Base-by-base conservation (phyloP, 2,888 invertebrate genomes). In the Tetropium fuscum region DNA sequence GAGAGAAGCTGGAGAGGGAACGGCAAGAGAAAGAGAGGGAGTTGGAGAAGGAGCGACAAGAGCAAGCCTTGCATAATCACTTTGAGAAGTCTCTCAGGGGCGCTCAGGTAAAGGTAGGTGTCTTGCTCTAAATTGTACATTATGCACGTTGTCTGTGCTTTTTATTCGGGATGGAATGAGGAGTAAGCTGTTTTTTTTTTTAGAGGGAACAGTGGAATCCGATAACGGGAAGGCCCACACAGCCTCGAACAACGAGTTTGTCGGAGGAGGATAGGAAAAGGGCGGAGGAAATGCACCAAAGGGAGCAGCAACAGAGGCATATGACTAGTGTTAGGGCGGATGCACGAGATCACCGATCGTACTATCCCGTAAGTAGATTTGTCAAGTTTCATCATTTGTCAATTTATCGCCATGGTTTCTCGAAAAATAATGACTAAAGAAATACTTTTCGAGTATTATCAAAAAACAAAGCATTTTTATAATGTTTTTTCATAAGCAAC, bases 21-120 rank as follows among this genome's bases (percentile, higher is more conserved):
- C 72, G 79, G 61, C 72, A 80, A 75, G 79, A 81, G 86, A 74
- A 79, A 70, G 75, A 76, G 69, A 73, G 79, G 70, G 75, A 75
- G 68, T 67, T 79, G 58, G 80, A 81, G 86, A 81, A 85, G 76
- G 87, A 90, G 82, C 84, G 87, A 67, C 87, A 87, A 53, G 87
- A 88, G 70, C 86, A 87, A 73, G 89, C 92, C 65, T 91, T 95
- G 59, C 89, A 93, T 74, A 91, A 94, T 82, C 95, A 95, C 83
- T 95, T 95, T 82, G 93, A 93, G 78, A 94, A 94, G 84, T 94
- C 94, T 66, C 85, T 95, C 62, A 86, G 91, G 78, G 91, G 90
- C 64, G 91, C 90, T 38, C 88, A 90, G 77, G 90, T 91, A 83
- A 91, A 91, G 88, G 92, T 92, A 80, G 58, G 13, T 25, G 13